phyloP scores from a whole-genome alignment of 2,113 vertebrate genomes.

The Microtus oregoni region DNA sequence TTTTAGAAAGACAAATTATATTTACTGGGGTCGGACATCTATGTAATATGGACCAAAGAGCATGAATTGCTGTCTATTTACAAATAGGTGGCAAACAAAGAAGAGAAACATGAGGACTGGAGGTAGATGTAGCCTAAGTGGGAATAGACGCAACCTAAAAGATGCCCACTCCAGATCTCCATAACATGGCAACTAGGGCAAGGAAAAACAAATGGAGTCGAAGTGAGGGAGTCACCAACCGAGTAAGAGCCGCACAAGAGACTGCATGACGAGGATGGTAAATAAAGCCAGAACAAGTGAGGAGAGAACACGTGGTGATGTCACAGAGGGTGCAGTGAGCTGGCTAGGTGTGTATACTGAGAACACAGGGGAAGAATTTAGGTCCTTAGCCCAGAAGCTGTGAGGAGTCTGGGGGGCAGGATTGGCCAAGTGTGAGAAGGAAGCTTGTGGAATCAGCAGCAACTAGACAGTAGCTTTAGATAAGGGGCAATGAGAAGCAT shows the following conservation, averaged over 20 bases:
- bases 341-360: no score
- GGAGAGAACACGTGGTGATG: not conserved
- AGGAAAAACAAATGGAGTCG: not conserved
- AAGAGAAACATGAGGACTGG: not conserved
- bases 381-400: not conserved
- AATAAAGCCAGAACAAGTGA: not conserved
- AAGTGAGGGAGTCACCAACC: not conserved
- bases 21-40: not conserved
- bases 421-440: not conserved
- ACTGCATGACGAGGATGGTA: not conserved
- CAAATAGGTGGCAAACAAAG: not conserved
- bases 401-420: not conserved
- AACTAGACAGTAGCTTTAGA: no score
- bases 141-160: not conserved
- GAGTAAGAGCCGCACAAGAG: not conserved
- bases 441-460: not conserved
- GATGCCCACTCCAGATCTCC: not conserved
- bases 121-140: not conserved
- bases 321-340: not conserved
- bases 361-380: not conserved
- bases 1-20: not conserved
- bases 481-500: not conserved
- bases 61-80: not conserved
- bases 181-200: not conserved
- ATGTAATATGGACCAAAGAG: not conserved